Evolutionary conservation across 2,888 invertebrate species (phyloP), one percentile per base, ranked within the genome.

Genomic region (Tenthredo scrophulariae): DNA sequence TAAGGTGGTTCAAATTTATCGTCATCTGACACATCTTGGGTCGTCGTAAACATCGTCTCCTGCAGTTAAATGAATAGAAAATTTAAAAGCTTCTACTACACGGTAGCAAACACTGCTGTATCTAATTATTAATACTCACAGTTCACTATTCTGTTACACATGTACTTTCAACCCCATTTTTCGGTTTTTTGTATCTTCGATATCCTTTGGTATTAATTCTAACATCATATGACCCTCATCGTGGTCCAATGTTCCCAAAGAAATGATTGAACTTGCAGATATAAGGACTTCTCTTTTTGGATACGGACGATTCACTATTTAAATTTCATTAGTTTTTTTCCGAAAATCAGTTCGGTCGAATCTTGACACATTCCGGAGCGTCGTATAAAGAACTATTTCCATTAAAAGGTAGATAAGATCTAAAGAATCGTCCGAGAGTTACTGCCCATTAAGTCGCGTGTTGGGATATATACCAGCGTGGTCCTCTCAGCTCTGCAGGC

Each of bases 1-100:
- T 80, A 62, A 80, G 80, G 80, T 62, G 80, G 80, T 80, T 50
- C 80, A 80, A 80, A 80, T 80, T 80, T 80, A 80, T 80, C 62
- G 58, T 58, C 62, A 80, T 22, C 80, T 80, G 80, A 80, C 40
- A 80, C 80, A 80, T 80, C 40, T 80, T 22, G 40, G 40, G 22
- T 80, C 58, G 50, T 80, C 58, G 50, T 80, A 80, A 80, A 80
- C 22, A 62, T 80, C 6, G 37, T 62, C 40, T 58, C n/a, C 33
- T 22, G 62, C 62, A 40, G 50, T 62, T 62, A 40, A 80, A 62
- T 58, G 80, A 80, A 80, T 26, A 80, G 40, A 62, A 40, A 80
- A 58, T 62, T 37, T 22, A 33, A 62, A 80, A 80, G 29, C 77
- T 54, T 77, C 46, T 50, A 33, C 77, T 7, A 54, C 22, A 80